Evolutionary conservation across 1,140 invertebrate genomes (phyloP).

Genomic region (Orussus abietinus): DNA sequence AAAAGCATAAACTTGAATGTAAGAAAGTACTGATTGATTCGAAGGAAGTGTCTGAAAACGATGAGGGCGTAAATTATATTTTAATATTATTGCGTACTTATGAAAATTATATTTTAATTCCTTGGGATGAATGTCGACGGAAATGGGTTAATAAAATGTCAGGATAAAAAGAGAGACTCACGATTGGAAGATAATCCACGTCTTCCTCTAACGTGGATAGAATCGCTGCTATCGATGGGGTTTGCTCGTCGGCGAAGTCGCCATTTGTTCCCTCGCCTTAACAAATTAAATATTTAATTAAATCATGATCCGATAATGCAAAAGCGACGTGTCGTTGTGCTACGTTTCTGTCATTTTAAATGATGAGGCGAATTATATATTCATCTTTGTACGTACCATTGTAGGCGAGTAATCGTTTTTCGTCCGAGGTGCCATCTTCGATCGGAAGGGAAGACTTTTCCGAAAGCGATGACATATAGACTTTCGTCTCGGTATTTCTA

Average conservation of each 20-base stretch:
- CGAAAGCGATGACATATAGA: conserved; percentile 20
- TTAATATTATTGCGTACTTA: too few relatives aligned
- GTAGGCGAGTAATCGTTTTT: conserved; percentile 8
- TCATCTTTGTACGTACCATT: conserved; percentile 13
- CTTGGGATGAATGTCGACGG: too few relatives aligned
- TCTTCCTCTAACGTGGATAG: too few relatives aligned
- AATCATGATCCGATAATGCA: not conserved
- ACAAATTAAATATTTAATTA: conserved; percentile 1
- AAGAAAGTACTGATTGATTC: too few relatives aligned
- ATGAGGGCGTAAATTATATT: too few relatives aligned
- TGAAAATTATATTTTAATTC: too few relatives aligned
- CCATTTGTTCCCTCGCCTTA: conserved; percentile 2
- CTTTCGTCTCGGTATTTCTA: not conserved
- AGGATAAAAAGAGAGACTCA: too few relatives aligned
- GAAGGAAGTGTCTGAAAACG: too few relatives aligned
- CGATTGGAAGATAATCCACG: too few relatives aligned
- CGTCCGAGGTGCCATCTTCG: conserved; percentile 14
- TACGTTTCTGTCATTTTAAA: not conserved
- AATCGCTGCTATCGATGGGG: too few relatives aligned
- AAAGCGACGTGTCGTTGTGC: not conserved
- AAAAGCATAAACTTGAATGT: too few relatives aligned
- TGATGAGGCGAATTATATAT: not conserved
- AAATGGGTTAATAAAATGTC: too few relatives aligned
- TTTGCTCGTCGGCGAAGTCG: conserved; percentile 1
- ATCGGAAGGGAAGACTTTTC: conserved; percentile 14